These are phyloP conservation scores for Aplodontia rufa DNA, from an alignment of 2,113 vertebrate species.

Conservation along the genomic window DNA sequence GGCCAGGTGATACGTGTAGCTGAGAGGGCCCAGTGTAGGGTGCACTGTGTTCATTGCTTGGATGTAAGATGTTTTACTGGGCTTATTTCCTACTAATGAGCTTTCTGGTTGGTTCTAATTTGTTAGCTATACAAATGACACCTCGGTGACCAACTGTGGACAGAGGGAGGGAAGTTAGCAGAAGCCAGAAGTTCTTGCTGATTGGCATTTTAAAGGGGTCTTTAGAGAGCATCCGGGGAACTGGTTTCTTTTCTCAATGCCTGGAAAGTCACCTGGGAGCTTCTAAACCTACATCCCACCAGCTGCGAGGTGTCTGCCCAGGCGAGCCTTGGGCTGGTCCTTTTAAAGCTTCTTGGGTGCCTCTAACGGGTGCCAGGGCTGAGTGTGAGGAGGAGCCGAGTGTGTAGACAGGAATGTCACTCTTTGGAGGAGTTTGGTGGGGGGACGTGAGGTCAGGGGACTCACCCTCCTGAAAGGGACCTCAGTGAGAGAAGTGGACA, in stretches of 20 bases:
- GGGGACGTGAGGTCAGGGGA: not conserved
- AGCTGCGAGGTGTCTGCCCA: too few species aligned
- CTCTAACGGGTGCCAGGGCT: not conserved
- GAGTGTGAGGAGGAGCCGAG: too few species aligned
- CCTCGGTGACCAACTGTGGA: too few species aligned
- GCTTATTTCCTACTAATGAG: not conserved
- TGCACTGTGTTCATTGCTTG: not conserved
- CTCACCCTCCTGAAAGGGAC: not conserved
- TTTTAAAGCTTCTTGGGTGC: not conserved
- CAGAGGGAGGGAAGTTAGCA: not conserved
- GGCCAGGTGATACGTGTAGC: too few species aligned
- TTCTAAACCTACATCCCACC: not conserved
- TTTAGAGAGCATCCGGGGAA: not conserved
- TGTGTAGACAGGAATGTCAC: not conserved
- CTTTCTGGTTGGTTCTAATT: too few species aligned
- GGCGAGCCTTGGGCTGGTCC: too few species aligned
- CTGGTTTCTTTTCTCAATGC: not conserved
- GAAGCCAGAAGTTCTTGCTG: not conserved
- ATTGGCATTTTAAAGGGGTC: not conserved
- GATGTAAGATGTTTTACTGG: fast-evolving
- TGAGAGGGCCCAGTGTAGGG: too few species aligned
- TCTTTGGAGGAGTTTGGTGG: not conserved
- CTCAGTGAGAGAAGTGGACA: not conserved
- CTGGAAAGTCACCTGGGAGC: not conserved
- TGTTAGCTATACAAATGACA: not conserved